Conservation (phyloP, 2,888 invertebrate genomes). For the Ditylenchus weischeri region DNA sequence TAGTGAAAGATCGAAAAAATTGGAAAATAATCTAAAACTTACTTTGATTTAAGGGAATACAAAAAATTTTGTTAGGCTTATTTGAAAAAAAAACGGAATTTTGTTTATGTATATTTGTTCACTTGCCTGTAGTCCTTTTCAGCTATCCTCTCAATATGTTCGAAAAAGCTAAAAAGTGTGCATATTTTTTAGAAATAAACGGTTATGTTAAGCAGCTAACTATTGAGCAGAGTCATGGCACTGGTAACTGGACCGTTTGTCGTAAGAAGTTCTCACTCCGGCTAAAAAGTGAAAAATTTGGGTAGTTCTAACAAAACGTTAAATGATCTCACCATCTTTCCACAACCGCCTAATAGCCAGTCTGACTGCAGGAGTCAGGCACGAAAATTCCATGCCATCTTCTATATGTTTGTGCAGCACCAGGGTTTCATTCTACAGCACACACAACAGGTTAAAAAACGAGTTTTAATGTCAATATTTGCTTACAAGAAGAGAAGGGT, state of each 20-base stretch:
- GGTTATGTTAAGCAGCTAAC: slow-evolving; percentile 23
- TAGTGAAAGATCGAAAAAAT: no score
- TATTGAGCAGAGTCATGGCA: slow-evolving; percentile 40
- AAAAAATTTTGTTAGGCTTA: no score
- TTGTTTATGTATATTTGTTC: no score
- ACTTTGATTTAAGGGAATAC: no score
- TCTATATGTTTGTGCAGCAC: slow-evolving; percentile 25
- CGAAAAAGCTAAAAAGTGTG: slow-evolving; percentile 48
- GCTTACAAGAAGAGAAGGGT: slow-evolving; percentile 2
- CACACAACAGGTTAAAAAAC: background rate
- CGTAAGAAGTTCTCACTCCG: slow-evolving; percentile 23
- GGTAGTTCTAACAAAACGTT: slow-evolving; percentile 12
- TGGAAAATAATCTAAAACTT: no score
- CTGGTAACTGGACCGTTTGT: slow-evolving; percentile 34
- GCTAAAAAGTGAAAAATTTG: slow-evolving; percentile 16
- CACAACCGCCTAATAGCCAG: slow-evolving; percentile 40
- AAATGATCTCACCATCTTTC: slow-evolving; percentile 29
- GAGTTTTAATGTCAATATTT: background rate
- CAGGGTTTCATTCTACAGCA: slow-evolving; percentile 2
- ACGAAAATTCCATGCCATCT: slow-evolving; percentile 30
- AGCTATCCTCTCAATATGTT: slow-evolving; percentile 47
- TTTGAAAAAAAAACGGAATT: no score
- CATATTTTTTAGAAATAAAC: slow-evolving; percentile 13
- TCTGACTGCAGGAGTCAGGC: slow-evolving; percentile 28
- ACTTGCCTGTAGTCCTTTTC: slow-evolving; percentile 34